phyloP scores from a whole-genome alignment of 1,140 invertebrate species.

The Microplitis demolitor region DNA sequence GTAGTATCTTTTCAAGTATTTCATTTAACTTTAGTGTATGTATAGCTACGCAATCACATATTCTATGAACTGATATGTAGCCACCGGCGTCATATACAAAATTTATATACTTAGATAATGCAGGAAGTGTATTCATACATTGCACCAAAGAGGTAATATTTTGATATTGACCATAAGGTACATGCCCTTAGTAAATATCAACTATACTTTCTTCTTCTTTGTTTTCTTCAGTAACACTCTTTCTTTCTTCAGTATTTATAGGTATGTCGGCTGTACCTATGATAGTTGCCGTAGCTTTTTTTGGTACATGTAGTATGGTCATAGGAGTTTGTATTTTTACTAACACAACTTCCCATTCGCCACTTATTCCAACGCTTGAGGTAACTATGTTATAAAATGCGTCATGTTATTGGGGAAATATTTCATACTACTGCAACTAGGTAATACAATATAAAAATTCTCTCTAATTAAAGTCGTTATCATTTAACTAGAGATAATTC shows the following conservation, averaged over 20 bases:
- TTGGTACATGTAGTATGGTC: constrained; percentile 22
- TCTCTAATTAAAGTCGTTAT: constrained; percentile 1
- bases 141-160: not conserved
- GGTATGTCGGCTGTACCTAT: too few species aligned
- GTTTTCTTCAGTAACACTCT: too few species aligned
- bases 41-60: too few species aligned
- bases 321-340: constrained; percentile 33
- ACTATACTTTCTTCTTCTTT: too few species aligned
- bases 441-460: constrained; percentile 23
- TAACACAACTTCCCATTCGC: constrained; percentile 28
- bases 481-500: not conserved
- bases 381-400: constrained; percentile 31
- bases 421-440: constrained; percentile 29
- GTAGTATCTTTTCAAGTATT: too few species aligned
- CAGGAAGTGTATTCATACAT: not conserved
- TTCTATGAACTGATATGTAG: too few species aligned
- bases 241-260: too few species aligned
- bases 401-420: constrained; percentile 36
- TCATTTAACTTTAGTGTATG: too few species aligned
- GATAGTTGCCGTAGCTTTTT: too few species aligned
- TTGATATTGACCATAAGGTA: not conserved
- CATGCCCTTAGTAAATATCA: not conserved
- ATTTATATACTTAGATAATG: not conserved
- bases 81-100: not conserved
- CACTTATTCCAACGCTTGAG: constrained; percentile 18